Percentiles rank a stretch among this genome's conserved stretches.
Conservation (phyloP, 2,797 vertebrate genomes). For the Pantherophis alleghaniensis region DNA sequence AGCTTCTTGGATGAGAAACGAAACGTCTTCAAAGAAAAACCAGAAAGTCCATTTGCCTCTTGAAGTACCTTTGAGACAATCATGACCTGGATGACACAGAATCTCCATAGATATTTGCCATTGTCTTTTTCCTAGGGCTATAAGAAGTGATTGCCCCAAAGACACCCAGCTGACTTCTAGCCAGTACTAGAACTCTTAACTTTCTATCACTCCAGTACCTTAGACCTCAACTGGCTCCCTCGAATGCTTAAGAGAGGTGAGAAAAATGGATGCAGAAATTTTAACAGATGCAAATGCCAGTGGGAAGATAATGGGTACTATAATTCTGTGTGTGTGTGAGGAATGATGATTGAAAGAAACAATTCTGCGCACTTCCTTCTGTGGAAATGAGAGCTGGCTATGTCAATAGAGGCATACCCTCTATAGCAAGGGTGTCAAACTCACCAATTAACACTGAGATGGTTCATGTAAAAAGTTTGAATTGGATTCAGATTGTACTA, state of each 20-base stretch:
- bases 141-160: background rate
- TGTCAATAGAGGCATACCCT: background rate
- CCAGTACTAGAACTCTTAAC: background rate
- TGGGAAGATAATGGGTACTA: background rate
- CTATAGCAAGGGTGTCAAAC: background rate
- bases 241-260: background rate
- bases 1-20: background rate
- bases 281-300: background rate
- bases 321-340: background rate
- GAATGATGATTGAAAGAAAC: background rate
- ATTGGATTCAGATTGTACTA: background rate
- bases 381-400: background rate
- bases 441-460: background rate
- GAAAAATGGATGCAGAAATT: background rate
- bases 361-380: background rate
- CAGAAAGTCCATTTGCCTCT: background rate
- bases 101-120: background rate
- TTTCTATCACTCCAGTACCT: background rate
- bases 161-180: background rate
- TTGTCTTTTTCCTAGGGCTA: background rate
- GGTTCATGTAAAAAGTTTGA: background rate
- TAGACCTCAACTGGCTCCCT: background rate
- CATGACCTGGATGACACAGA: background rate
- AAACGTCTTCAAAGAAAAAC: background rate
- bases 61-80: background rate